Percentiles rank a stretch among this genome's conserved stretches.
Conservation (phyloP, 2,888 invertebrate species). For the Euproctis similis region DNA sequence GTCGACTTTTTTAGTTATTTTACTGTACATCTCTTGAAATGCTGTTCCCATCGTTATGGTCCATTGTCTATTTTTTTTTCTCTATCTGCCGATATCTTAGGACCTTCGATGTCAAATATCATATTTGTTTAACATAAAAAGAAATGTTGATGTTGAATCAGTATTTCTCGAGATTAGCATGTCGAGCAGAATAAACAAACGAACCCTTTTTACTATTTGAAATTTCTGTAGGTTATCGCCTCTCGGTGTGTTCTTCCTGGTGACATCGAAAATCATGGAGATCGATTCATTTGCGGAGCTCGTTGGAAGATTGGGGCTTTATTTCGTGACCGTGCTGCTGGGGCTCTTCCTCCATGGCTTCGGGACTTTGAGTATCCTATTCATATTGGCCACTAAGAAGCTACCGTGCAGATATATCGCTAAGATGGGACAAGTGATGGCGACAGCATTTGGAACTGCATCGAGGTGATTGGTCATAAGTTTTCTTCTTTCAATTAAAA, state of each 20-base stretch:
- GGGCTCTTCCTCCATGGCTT: constrained; percentile 95
- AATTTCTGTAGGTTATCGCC: constrained; percentile 85
- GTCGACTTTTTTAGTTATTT: too few species aligned
- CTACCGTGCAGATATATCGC: constrained; percentile 88
- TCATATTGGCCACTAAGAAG: constrained; percentile 86
- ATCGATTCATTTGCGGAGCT: constrained; percentile 90
- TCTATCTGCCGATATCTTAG: too few species aligned
- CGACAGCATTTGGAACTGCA: constrained; percentile 97
- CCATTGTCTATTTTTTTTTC: too few species aligned
- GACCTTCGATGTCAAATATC: too few species aligned
- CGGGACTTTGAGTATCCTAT: constrained; percentile 90
- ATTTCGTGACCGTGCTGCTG: constrained; percentile 93
- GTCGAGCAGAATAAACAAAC: too few species aligned
- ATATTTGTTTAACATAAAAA: too few species aligned
- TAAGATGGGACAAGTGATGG: constrained; percentile 92
- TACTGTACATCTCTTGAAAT: too few species aligned
- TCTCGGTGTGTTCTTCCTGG: constrained; percentile 90
- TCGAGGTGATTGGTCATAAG: constrained; percentile 85
- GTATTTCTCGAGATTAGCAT: too few species aligned
- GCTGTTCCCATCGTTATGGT: too few species aligned
- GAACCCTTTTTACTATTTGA: too few species aligned
- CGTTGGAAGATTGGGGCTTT: constrained; percentile 91
- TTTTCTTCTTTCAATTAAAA: too few species aligned
- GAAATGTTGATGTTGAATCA: too few species aligned
- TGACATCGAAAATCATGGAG: constrained; percentile 93